Evolutionary conservation across 2,888 invertebrate species (phyloP).

Genomic region (Ormia ochracea): DNA sequence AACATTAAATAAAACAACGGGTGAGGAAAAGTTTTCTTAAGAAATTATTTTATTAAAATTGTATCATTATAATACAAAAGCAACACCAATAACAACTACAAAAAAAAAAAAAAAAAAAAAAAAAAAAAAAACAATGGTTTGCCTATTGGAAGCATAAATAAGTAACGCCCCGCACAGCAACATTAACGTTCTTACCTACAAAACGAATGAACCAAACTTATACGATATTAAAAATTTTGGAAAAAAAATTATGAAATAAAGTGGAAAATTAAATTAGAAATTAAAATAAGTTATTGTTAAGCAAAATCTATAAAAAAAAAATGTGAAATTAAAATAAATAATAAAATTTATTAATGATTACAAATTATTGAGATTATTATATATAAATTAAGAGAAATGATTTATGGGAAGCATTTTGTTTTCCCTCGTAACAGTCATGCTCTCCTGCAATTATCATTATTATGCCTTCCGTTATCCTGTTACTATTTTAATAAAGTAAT

Average conservation of each 20-base stretch:
- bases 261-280: constrained; percentile 4
- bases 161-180: background rate
- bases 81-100: too few species aligned
- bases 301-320: background rate
- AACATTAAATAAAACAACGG: constrained; percentile 45
- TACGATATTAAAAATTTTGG: constrained; percentile 5
- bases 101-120: too few species aligned
- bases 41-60: constrained; percentile 61
- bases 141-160: constrained; percentile 51
- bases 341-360: too few species aligned
- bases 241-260: constrained; percentile 6
- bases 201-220: background rate
- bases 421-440: too few species aligned
- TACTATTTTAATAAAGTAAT: too few species aligned
- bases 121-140: constrained; percentile 31
- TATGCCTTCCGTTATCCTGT: too few species aligned
- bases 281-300: background rate
- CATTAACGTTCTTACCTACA: background rate
- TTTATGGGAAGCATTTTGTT: too few species aligned
- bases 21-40: constrained; percentile 50
- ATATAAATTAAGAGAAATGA: too few species aligned
- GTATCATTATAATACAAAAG: constrained; percentile 44
- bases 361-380: too few species aligned
- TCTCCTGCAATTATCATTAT: too few species aligned
- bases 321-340: background rate